phyloP scores from a whole-genome alignment of 2,797 vertebrate species.

The Rhinella marina region DNA sequence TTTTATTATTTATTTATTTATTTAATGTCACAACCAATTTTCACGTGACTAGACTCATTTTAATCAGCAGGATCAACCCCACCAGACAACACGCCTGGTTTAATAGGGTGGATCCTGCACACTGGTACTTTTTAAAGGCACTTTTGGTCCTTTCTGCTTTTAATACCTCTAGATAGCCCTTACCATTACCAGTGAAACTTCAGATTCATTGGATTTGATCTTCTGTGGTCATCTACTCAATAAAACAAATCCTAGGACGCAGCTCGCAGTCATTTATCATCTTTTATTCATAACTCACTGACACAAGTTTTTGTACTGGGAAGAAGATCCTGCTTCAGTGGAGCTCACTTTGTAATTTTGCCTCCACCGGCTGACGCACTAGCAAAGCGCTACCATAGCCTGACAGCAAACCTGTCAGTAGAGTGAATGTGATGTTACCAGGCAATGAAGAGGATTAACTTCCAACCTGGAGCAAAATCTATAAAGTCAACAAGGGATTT shows the following conservation, averaged over 20 bases:
- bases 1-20: too few species aligned
- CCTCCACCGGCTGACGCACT: not conserved
- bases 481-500: not conserved
- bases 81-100: too few species aligned
- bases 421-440: slow-evolving; percentile 2
- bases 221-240: not conserved
- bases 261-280: not conserved
- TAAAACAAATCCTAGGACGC: not conserved
- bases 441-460: not conserved
- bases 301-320: not conserved
- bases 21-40: too few species aligned
- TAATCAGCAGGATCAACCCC: too few species aligned
- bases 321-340: slow-evolving; percentile 5
- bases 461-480: not conserved
- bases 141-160: too few species aligned
- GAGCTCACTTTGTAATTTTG: slow-evolving; percentile 13
- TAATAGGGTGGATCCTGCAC: too few species aligned
- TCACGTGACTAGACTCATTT: too few species aligned
- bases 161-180: not conserved
- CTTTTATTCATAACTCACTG: slow-evolving; percentile 11
- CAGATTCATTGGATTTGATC: not conserved
- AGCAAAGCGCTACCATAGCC: not conserved
- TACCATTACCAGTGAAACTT: not conserved
- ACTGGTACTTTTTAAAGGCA: too few species aligned
- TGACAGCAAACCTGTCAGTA: not conserved